Base-by-base conservation (phyloP, 2,888 invertebrate species). In the Pollenia amentaria region DNA sequence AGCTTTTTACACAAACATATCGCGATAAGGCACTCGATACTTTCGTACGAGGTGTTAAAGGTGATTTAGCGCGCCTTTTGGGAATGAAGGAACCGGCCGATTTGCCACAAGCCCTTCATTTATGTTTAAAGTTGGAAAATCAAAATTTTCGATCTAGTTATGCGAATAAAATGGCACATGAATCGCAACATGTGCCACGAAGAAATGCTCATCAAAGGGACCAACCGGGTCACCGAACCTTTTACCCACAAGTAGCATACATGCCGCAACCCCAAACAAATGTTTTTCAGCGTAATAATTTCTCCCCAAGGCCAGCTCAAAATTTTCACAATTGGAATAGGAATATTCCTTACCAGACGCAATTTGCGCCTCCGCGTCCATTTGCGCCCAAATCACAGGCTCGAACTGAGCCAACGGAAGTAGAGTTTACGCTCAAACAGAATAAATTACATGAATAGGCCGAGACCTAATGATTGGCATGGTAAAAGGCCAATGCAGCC, bases 371-470 rank as follows among this genome's bases (percentile, higher is more conserved):
- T 1, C 40, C 62, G 12, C 40, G 40, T n/a, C 40, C 62, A 38
- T n/a, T 40, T 14, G 29, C n/a, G 12, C 40, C 62, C 9, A 62
- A 62, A n/a, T 42, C 40, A 8, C n/a, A 40, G 38, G 21, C 21
- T 21, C 21, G 21, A 21, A 1, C 21, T 21, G 21, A 21, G 21
- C 21, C 21, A 21, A 21, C 3, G 21, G 21, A 21, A 21, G 21
- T 21, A 21, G 29, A 51, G 62, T n/a, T n/a, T 62, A 16, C 46
- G 40, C n/a, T 62, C 75, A 3, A 62, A 40, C 9, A 48, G 38
- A 4, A 46, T 75, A 8, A 75, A 62, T 62, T 75, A 75, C 16
- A 75, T 62, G 60, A 75, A 75, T 51, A 62, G 75, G 12, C 62
- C 75, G 7, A 10, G 3, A 48, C 60, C 44, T n/a, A 60, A 75